A percentile compares a stretch with the other conserved stretches of the same genome.
Evolutionary conservation across 2,797 vertebrate species (phyloP).

Genomic region (Decapterus maruadsi): DNA sequence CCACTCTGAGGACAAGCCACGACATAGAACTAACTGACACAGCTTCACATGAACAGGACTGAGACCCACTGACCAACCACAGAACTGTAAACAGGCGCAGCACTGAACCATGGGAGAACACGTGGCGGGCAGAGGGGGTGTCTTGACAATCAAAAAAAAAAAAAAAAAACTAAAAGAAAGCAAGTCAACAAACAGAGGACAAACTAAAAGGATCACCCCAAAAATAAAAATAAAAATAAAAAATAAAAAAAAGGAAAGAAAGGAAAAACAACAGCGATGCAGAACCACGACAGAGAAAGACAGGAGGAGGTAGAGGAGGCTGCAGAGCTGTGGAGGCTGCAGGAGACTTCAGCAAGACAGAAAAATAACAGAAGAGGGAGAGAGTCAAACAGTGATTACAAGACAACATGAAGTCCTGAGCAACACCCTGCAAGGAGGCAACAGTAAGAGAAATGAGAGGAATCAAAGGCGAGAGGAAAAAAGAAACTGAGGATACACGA

Average conservation of each 20-base stretch:
- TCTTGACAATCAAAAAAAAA: slow-evolving; percentile 68
- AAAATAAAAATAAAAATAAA: slow-evolving; percentile 5
- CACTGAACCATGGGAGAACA: slow-evolving; percentile 77
- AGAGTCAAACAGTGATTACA: slow-evolving; percentile 84
- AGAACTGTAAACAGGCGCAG: slow-evolving; percentile 78
- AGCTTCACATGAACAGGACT: slow-evolving; percentile 84
- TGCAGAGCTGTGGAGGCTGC: slow-evolving; percentile 74
- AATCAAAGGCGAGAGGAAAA: slow-evolving; percentile 50
- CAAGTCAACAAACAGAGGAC: slow-evolving; percentile 75
- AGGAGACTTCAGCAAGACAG: slow-evolving; percentile 69
- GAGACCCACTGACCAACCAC: slow-evolving; percentile 83
- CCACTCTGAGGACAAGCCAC: slow-evolving; percentile 78
- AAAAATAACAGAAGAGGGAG: slow-evolving; percentile 53
- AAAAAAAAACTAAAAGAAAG: slow-evolving; percentile 54
- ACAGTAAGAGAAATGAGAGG: slow-evolving; percentile 81
- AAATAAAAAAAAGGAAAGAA: neutral
- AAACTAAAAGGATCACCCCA: slow-evolving; percentile 75
- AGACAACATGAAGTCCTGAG: slow-evolving; percentile 89
- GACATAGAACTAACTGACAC: slow-evolving; percentile 82
- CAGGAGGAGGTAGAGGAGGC: slow-evolving; percentile 68
- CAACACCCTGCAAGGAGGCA: slow-evolving; percentile 90
- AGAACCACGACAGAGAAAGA: slow-evolving; percentile 78
- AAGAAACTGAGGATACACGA: slow-evolving; percentile 60
- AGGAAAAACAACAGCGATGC: slow-evolving; percentile 68
- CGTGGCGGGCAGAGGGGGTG: slow-evolving; percentile 67